Percentiles rank a stretch among this genome's conserved stretches.
Evolutionary conservation across 2,113 vertebrate species (phyloP).

Genomic region (Drymodes brunneopygia): DNA sequence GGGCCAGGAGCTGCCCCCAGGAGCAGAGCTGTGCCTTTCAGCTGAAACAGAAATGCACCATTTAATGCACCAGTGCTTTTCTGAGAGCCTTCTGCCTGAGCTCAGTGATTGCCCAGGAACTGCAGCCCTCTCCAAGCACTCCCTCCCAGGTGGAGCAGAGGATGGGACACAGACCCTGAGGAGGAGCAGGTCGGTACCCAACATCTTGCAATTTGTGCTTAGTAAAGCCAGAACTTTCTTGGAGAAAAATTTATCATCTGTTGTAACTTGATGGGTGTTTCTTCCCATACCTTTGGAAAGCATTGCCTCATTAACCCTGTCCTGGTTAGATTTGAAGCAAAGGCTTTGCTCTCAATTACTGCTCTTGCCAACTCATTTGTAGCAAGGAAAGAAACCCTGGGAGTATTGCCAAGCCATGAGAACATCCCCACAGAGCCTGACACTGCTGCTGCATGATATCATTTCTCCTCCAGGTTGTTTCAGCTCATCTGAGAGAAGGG

Average conservation of each 20-base stretch:
- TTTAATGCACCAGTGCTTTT: not conserved
- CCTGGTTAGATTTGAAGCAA: not conserved
- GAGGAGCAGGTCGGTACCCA: not conserved
- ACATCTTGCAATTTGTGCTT: not conserved
- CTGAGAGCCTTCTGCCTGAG: not conserved
- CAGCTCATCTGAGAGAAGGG: not conserved
- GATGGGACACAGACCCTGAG: not conserved
- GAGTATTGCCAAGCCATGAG: not conserved
- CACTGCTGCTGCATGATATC: not conserved
- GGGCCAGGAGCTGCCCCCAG: not conserved
- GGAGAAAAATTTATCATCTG: not conserved
- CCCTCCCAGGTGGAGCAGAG: accelerated
- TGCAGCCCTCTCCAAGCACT: not conserved
- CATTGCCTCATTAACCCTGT: not conserved
- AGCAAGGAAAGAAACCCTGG: not conserved
- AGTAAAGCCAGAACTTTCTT: not conserved
- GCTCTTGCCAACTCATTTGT: not conserved
- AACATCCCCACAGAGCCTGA: not conserved
- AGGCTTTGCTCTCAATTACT: not conserved
- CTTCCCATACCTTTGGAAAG: not conserved
- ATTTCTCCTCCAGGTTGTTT: not conserved
- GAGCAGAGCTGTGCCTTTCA: not conserved
- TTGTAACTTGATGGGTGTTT: not conserved
- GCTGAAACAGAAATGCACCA: not conserved
- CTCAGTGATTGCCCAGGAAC: accelerated